A percentile compares a stretch with the other conserved stretches of the same genome.
phyloP scores from a whole-genome alignment of 1,140 invertebrate species.

The Chelonus insularis region DNA sequence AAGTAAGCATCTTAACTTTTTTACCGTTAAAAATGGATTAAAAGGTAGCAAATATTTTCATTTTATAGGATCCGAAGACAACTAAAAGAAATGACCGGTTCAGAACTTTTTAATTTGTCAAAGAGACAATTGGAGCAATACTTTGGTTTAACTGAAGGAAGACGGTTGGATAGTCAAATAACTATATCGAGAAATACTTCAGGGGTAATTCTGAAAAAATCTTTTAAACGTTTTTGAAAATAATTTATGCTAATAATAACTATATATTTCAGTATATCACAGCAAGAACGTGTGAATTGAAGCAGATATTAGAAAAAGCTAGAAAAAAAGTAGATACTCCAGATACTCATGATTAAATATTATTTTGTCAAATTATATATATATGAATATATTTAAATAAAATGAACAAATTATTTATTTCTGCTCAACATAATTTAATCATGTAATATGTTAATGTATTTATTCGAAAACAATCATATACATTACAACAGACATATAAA shows the following conservation, averaged over 20 bases:
- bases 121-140: constrained; percentile 68
- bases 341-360: neutral
- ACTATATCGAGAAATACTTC: constrained; percentile 75
- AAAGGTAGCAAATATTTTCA: neutral
- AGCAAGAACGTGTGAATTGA: constrained; percentile 68
- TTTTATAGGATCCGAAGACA: constrained; percentile 63
- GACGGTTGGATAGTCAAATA: constrained; percentile 73
- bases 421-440: too few species aligned
- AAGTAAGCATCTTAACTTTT: constrained; percentile 39
- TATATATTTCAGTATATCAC: constrained; percentile 70
- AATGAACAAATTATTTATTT: too few species aligned
- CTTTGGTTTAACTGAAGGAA: constrained; percentile 72
- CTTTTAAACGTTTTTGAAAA: too few species aligned
- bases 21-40: neutral
- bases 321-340: constrained; percentile 60
- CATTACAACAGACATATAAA: constrained; percentile 46
- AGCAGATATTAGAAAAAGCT: constrained; percentile 68
- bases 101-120: constrained; percentile 71
- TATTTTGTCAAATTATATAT: neutral
- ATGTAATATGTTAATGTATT: constrained; percentile 33
- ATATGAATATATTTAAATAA: neutral
- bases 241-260: too few species aligned
- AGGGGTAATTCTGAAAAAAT: too few species aligned
- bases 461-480: constrained; percentile 51
- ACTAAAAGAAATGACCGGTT: constrained; percentile 68